Percentiles rank a stretch among this genome's conserved stretches.
Evolutionary conservation across 2,888 invertebrate genomes (phyloP).

Genomic region (Kryphioiulus occultus): DNA sequence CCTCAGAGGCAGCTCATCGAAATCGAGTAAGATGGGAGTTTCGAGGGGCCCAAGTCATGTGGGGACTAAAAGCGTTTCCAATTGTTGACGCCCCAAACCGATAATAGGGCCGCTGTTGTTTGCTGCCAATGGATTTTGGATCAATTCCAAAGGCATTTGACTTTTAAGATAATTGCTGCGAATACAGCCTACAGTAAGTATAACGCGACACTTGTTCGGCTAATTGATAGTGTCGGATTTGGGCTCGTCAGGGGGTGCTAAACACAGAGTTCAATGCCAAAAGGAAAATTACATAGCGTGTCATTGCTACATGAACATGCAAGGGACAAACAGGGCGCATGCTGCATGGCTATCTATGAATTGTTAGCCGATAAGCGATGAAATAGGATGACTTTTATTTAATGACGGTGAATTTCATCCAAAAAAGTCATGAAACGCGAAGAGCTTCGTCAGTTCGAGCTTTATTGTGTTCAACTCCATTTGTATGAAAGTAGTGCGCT

Average conservation of each 20-base stretch:
- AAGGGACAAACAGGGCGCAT: not conserved
- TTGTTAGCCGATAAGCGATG: constrained; percentile 33
- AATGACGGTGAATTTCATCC: not conserved
- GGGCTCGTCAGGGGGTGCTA: not conserved
- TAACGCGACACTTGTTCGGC: not conserved
- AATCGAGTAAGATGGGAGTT: too few species aligned
- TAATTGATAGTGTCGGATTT: not conserved
- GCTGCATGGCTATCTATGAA: not conserved
- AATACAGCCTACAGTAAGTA: not conserved
- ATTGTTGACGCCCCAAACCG: not conserved
- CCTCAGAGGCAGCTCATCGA: too few species aligned
- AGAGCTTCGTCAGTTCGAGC: constrained; percentile 12
- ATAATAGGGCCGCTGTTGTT: not conserved
- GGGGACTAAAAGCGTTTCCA: not conserved
- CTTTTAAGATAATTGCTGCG: not conserved
- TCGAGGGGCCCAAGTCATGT: too few species aligned
- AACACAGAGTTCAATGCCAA: not conserved
- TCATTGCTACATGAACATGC: not conserved
- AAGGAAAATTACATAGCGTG: not conserved
- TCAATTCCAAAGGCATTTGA: not conserved
- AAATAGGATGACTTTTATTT: constrained; percentile 27
- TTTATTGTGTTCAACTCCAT: constrained; percentile 1
- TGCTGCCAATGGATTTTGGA: not conserved
- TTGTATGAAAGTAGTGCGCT: constrained; percentile 37
- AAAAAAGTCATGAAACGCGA: not conserved